Conservation (phyloP, 2,113 vertebrate genomes). For the Thymallus thymallus region DNA sequence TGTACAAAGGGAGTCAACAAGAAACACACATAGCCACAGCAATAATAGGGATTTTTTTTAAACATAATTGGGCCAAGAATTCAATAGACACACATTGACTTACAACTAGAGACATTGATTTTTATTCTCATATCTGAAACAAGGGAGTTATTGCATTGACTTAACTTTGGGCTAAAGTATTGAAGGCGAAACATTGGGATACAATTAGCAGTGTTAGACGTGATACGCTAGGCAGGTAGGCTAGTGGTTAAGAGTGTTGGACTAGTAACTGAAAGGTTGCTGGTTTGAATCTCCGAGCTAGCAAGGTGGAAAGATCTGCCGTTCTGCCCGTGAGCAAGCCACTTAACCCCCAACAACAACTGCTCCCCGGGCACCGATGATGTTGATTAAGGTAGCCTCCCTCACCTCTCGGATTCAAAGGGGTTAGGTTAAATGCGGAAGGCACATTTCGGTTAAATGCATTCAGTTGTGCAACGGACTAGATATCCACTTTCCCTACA, state of each 20-base stretch:
- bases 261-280: too few species aligned
- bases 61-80: not conserved
- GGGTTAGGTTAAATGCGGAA: too few species aligned
- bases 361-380: too few species aligned
- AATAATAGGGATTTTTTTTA: not conserved
- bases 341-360: too few species aligned
- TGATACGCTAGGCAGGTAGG: not conserved
- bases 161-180: not conserved
- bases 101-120: constrained; percentile 2
- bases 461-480: too few species aligned
- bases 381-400: too few species aligned
- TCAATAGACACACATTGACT: not conserved
- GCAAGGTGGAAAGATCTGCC: too few species aligned
- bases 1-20: not conserved
- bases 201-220: not conserved
- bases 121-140: constrained; percentile 3
- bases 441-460: too few species aligned
- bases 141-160: not conserved
- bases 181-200: not conserved
- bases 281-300: too few species aligned
- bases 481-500: too few species aligned
- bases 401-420: too few species aligned
- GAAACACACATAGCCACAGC: not conserved
- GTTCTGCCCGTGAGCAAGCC: too few species aligned
- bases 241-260: not conserved